Conservation (phyloP, 2,113 vertebrate genomes). For the Corythornis madagascariensis region DNA sequence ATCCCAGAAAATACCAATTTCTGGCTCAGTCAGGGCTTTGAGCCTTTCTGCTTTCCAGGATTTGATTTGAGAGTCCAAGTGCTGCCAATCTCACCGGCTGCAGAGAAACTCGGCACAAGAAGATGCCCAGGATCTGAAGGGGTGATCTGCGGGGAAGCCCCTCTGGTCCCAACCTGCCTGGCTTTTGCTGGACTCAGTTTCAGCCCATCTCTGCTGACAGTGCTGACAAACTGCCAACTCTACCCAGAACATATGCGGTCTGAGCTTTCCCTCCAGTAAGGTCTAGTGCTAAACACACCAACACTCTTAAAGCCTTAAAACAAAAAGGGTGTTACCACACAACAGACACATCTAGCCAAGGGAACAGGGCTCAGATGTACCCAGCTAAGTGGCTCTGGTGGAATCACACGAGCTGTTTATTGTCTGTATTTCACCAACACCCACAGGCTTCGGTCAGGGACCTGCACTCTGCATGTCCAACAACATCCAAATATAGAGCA, state of each 20-base stretch:
- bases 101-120: not conserved
- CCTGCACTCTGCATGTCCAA: not conserved
- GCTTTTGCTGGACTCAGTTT: not conserved
- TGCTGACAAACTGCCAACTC: not conserved
- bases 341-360: not conserved
- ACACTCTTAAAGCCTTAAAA: not conserved
- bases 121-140: not conserved
- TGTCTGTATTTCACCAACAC: conserved; percentile 28
- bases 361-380: not conserved
- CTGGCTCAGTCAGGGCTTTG: not conserved
- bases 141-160: not conserved
- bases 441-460: not conserved
- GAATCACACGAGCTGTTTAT: not conserved
- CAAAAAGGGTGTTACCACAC: not conserved
- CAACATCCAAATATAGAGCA: not conserved
- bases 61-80: not conserved
- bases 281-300: not conserved
- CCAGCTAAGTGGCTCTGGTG: not conserved
- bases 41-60: conserved; percentile 32
- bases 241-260: not conserved
- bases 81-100: not conserved
- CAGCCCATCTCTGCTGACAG: not conserved
- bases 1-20: not conserved
- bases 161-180: not conserved
- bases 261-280: not conserved